Evolutionary conservation across 2,888 invertebrate genomes (phyloP), one percentile per base, ranked within the genome.

Genomic region (Hedya salicella): DNA sequence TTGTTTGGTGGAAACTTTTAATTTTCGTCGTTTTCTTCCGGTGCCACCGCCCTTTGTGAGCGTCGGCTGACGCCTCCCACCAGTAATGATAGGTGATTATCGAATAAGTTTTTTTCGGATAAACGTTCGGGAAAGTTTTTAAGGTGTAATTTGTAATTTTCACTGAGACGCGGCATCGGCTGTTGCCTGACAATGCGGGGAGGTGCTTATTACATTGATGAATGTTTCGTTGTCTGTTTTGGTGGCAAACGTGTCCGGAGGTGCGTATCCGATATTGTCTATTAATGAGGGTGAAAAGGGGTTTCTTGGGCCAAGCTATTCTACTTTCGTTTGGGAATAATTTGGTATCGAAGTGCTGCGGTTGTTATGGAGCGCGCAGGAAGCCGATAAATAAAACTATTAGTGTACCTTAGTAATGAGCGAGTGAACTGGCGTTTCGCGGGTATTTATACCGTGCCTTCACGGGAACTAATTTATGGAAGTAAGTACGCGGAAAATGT

Each of bases 401-500:
- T 87, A 87, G 89, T 83, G 66, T 66, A 61, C 66, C 54, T 61
- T 82, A 81, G 88, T 88, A 89, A 89, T 88, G 89, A 88, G 87
- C 86, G 78, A 82, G 79, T 82, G 85, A 81, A 76, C 80, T 81
- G 82, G 78, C 81, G 86, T 86, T 88, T 89, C 81, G 84, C 86
- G 87, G 78, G 85, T 91, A 91, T 91, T 91, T 88, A 91, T 90
- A 90, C 85, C 86, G 81, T 87, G 87, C 85, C 85, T 91, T 91
- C 87, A 80, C 90, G 81, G 81, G 87, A 92, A 90, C 88, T 89
- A 90, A 91, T 91, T 92, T 92, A 91, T 91, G 91, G 88, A 88
- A 86, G 87, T 87, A 89, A 90, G 91, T 92, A 91, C 91, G 86
- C 88, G 87, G 91, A 91, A 92, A 91, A 89, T 89, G 89, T 92